Base-by-base conservation (phyloP, 2,888 invertebrate species). In the Laspeyria flexula region DNA sequence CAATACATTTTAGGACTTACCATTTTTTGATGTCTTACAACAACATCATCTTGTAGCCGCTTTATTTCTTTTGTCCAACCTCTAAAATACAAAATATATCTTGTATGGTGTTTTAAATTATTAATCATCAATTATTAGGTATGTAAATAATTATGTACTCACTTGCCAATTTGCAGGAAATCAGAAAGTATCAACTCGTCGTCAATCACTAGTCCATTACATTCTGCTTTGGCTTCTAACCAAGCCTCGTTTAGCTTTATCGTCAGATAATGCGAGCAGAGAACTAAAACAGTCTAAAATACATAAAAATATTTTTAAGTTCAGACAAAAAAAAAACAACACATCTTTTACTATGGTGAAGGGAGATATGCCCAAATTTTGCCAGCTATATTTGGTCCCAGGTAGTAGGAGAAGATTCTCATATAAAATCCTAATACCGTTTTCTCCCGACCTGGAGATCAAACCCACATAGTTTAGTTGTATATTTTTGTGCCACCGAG, bases 51-150 rank as follows among this genome's bases (percentile, higher is more conserved):
- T 68, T 91, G 91, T 51, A 83, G 78, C 13, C 58, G 72, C 57
- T 79, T 75, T 34, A 91, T 77, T 60, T 85, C 81, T 60, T 76
- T 82, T 0, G 81, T 79, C 90, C 91, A 91, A 3, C 88, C 86
- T 18, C 90, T 90, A 66, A 3, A 79, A 77, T 16, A 21, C 3
- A 38, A 35, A 44, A 10, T n/a, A 11, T 29, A 6, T 29, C n/a
- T n/a, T n/a, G n/a, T n/a, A n/a, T n/a, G n/a, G n/a, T n/a, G n/a
- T n/a, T n/a, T n/a, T n/a, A n/a, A n/a, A n/a, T n/a, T n/a, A n/a
- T n/a, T n/a, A n/a, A n/a, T n/a, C n/a, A n/a, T n/a, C n/a, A 21
- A 21, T 21, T 21, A 5, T 2, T 21, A 21, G 21, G 21, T 21
- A 21, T 21, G 21, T 5, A 21, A 21, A 21, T 21, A 21, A 21